Conservation (phyloP, 2,113 vertebrate species). For the Lepus timidus region DNA sequence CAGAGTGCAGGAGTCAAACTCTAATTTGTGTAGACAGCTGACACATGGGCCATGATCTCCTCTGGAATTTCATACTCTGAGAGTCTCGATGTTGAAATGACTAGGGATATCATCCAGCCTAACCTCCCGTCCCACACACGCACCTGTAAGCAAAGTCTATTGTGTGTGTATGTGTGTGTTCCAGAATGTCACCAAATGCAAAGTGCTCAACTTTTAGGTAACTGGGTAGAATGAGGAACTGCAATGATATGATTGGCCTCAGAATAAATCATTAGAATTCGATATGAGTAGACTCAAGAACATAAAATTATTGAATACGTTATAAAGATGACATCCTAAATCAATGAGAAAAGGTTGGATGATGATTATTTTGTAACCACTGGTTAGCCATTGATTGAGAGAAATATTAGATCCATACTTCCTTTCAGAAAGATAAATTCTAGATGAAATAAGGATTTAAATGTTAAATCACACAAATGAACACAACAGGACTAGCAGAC, state of each 20-base stretch:
- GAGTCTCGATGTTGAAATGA: constrained; percentile 31
- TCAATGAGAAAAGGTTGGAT: constrained; percentile 17
- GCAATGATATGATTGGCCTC: background rate
- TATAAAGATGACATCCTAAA: constrained; percentile 47
- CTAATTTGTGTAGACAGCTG: background rate
- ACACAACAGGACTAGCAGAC: background rate
- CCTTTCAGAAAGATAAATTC: constrained; percentile 42
- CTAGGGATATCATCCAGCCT: background rate
- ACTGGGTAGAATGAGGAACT: background rate
- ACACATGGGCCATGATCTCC: background rate
- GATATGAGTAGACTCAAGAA: background rate
- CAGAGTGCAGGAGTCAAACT: background rate
- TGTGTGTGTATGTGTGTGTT: constrained; percentile 33
- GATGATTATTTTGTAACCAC: background rate
- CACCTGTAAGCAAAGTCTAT: background rate
- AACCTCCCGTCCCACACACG: background rate
- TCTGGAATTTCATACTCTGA: constrained; percentile 4
- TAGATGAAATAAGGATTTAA: constrained; percentile 40
- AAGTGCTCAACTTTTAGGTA: constrained; percentile 33
- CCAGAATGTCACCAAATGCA: constrained; percentile 3
- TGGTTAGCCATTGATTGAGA: background rate
- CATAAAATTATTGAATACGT: background rate
- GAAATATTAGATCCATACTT: constrained; percentile 33
- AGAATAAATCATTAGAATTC: constrained; percentile 10
- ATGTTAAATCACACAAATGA: constrained; percentile 35